A percentile compares a stretch with the other conserved stretches of the same genome.
These are phyloP conservation scores for Diorhabda carinulata DNA, from an alignment of 1,140 invertebrate genomes.

Conservation along the genomic window DNA sequence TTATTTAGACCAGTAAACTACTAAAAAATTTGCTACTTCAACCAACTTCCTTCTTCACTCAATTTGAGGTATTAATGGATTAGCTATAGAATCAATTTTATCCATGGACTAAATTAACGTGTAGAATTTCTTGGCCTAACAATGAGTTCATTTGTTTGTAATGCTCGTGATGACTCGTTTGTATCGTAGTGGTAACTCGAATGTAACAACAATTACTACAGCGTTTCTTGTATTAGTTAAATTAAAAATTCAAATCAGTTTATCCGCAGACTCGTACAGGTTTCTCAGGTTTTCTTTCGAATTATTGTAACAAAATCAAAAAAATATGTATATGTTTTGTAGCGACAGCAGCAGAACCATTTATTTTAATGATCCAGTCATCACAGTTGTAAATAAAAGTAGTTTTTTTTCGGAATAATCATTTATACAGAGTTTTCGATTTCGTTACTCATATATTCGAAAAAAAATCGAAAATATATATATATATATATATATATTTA, in stretches of 20 bases:
- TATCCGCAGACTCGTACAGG: not conserved
- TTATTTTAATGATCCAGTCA: not conserved
- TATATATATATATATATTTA: too few species aligned
- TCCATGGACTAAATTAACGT: too few species aligned
- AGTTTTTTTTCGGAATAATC: too few species aligned
- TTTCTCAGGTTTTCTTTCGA: not conserved
- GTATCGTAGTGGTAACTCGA: constrained; percentile 25
- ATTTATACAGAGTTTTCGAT: too few species aligned
- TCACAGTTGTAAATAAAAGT: not conserved
- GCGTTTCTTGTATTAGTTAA: constrained; percentile 25
- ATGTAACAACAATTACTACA: constrained; percentile 28
- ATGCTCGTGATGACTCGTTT: constrained; percentile 26
- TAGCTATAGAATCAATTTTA: too few species aligned
- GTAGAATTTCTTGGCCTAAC: too few species aligned
- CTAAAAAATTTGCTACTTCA: too few species aligned
- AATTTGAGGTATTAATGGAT: too few species aligned
- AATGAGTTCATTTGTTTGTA: not conserved
- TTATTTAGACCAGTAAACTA: too few species aligned
- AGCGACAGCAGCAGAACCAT: not conserved
- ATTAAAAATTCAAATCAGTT: constrained; percentile 24
- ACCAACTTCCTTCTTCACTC: too few species aligned
- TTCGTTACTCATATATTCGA: too few species aligned
- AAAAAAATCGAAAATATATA: too few species aligned
- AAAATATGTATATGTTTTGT: constrained; percentile 1
- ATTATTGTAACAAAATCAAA: not conserved